Conservation (phyloP, 2,113 vertebrate species). For the Mustela nigripes region DNA sequence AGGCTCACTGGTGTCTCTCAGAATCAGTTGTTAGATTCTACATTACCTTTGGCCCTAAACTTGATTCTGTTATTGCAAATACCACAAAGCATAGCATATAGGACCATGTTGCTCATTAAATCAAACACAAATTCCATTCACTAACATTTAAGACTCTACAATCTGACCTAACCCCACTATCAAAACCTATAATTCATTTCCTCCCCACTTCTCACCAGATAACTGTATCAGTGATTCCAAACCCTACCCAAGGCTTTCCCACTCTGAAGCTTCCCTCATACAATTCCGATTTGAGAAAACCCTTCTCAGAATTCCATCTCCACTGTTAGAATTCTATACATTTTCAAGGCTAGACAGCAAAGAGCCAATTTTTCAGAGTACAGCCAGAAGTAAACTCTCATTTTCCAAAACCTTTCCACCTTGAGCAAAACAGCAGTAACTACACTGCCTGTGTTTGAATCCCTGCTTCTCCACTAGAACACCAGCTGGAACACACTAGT, state of each 20-base stretch:
- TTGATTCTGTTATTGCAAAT: background rate
- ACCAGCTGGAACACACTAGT: background rate
- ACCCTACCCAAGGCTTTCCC: background rate
- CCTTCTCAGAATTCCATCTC: background rate
- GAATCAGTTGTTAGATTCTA: background rate
- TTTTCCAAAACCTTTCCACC: background rate
- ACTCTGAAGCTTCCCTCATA: background rate
- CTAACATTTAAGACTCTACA: conserved; percentile 36
- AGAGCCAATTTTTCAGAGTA: background rate
- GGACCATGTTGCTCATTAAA: background rate
- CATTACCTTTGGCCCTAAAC: background rate
- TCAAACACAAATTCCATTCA: background rate
- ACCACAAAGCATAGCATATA: background rate
- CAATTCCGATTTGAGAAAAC: background rate
- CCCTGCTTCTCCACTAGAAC: background rate
- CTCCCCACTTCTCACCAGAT: background rate
- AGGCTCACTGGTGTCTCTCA: background rate
- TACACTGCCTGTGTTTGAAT: background rate
- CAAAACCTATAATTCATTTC: background rate
- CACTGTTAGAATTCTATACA: background rate
- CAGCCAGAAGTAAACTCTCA: background rate
- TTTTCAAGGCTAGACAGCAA: background rate
- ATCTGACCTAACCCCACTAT: background rate
- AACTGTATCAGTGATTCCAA: background rate
- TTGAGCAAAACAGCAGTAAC: background rate